phyloP scores from a whole-genome alignment of 1,140 invertebrate species.

The Megathymus violae region DNA sequence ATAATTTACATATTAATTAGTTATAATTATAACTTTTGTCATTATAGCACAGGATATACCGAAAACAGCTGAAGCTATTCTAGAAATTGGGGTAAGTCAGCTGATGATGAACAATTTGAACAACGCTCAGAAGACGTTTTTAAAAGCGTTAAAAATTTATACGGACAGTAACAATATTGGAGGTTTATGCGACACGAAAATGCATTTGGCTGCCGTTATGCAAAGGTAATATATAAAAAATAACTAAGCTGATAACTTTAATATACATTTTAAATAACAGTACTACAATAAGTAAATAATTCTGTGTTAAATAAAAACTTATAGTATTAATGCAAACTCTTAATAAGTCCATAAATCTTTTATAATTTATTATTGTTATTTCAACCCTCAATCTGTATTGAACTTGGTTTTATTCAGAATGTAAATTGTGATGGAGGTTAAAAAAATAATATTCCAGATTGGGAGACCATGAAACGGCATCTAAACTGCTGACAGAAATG shows the following conservation, averaged over 20 bases:
- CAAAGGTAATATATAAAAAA: slow-evolving; percentile 56
- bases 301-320: too few species aligned
- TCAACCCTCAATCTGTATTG: background rate
- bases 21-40: too few species aligned
- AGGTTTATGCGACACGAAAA: slow-evolving; percentile 77
- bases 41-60: too few species aligned
- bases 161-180: slow-evolving; percentile 62
- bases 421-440: background rate
- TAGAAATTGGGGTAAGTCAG: slow-evolving; percentile 81
- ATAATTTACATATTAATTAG: too few species aligned
- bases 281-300: too few species aligned
- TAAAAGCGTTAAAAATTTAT: slow-evolving; percentile 75
- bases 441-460: slow-evolving; percentile 46
- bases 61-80: slow-evolving; percentile 77
- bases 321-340: too few species aligned
- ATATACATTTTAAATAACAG: too few species aligned
- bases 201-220: slow-evolving; percentile 78
- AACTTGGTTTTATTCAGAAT: background rate
- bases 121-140: slow-evolving; percentile 77
- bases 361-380: slow-evolving; percentile 4
- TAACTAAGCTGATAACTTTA: background rate
- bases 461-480: slow-evolving; percentile 62
- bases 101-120: slow-evolving; percentile 73
- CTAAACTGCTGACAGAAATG: slow-evolving; percentile 71
- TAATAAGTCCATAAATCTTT: too few species aligned